Percentiles rank a stretch among this genome's conserved stretches.
Evolutionary conservation across 1,140 invertebrate species (phyloP).

Genomic region (Hirudo medicinalis): DNA sequence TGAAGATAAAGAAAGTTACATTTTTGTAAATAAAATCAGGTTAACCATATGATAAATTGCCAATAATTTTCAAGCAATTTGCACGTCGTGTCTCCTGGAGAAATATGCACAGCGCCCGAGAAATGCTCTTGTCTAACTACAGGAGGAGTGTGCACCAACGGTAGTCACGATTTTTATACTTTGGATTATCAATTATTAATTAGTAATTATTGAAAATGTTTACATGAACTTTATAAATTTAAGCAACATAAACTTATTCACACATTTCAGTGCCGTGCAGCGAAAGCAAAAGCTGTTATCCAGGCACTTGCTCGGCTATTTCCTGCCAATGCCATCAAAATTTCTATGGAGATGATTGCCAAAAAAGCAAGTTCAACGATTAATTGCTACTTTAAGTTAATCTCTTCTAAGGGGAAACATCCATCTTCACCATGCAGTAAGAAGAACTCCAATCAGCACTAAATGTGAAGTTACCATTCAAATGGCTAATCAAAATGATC

Average conservation of each 20-base stretch:
- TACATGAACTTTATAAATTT: too few relatives aligned
- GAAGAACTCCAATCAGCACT: neutral
- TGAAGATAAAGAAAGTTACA: too few relatives aligned
- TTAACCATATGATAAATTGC: neutral
- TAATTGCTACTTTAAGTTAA: too few relatives aligned
- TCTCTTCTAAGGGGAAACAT: neutral
- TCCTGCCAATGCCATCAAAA: neutral
- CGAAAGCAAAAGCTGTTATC: neutral
- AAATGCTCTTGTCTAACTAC: neutral
- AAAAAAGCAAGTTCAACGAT: neutral
- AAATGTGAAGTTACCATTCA: neutral
- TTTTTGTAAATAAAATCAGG: neutral
- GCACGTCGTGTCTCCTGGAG: neutral
- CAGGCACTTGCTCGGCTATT: neutral
- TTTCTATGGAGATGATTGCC: constrained; percentile 7
- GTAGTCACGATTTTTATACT: neutral
- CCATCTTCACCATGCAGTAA: neutral
- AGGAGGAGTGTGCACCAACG: neutral
- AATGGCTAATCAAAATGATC: neutral
- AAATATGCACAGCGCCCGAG: neutral
- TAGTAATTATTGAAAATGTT: too few relatives aligned
- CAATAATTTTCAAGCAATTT: neutral
- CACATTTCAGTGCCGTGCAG: neutral
- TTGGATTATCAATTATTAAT: too few relatives aligned
- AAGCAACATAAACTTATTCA: too few relatives aligned